Conservation (phyloP, 1,140 invertebrate genomes). For the Zeugodacus cucurbitae region DNA sequence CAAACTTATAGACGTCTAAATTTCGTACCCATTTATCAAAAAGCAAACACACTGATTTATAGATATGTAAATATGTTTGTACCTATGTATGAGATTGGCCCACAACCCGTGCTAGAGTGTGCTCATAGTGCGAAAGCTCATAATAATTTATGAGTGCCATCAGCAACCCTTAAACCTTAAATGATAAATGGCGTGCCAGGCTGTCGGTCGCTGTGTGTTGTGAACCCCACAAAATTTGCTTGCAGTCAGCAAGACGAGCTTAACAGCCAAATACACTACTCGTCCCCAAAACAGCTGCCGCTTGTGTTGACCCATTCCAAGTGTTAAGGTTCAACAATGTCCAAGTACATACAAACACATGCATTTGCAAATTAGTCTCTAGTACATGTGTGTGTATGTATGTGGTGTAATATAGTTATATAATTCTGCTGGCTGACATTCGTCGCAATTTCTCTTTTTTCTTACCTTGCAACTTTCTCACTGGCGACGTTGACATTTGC, state of each 20-base stretch:
- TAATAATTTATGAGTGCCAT: slow-evolving; percentile 47
- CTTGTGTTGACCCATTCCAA: background rate
- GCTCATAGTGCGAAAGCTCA: slow-evolving; percentile 23
- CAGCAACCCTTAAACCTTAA: slow-evolving; percentile 46
- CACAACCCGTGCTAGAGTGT: background rate
- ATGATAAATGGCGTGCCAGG: slow-evolving; percentile 45
- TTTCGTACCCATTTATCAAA: background rate
- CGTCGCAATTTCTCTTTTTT: no score
- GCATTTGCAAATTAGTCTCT: background rate
- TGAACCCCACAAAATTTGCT: slow-evolving; percentile 16
- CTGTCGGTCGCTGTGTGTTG: slow-evolving; percentile 33
- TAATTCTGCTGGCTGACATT: background rate
- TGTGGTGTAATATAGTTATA: background rate
- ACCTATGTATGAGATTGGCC: background rate
- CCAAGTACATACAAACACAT: background rate
- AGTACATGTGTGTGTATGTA: background rate
- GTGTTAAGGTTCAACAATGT: background rate
- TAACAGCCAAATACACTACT: background rate
- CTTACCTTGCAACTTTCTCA: background rate
- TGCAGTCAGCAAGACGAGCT: background rate
- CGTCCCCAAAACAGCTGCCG: background rate
- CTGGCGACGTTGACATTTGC: background rate
- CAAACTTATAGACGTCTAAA: background rate
- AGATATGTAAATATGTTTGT: background rate
- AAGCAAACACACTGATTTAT: background rate